These are phyloP conservation scores for Pelobates fuscus DNA, from an alignment of 2,113 vertebrate species.

Conservation along the genomic window DNA sequence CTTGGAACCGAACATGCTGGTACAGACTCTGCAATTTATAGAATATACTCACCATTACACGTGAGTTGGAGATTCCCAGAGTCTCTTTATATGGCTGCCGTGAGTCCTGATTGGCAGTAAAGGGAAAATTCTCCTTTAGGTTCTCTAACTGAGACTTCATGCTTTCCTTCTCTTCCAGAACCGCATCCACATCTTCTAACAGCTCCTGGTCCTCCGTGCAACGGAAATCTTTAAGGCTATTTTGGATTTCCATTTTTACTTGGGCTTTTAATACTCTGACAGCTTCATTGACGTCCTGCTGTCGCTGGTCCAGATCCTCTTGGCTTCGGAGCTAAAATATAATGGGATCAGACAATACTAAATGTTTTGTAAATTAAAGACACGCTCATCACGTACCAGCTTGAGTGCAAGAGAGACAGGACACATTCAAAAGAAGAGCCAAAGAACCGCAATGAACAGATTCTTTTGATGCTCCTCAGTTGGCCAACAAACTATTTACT, in stretches of 20 bases:
- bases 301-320: slow-evolving; percentile 63
- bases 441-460: no score
- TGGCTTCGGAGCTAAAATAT: slow-evolving; percentile 62
- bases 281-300: slow-evolving; percentile 65
- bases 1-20: neutral
- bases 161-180: slow-evolving; percentile 50
- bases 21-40: neutral
- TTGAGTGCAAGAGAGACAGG: no score
- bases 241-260: slow-evolving; percentile 69
- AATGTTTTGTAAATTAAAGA: no score
- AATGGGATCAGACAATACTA: neutral
- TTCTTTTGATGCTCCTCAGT: no score
- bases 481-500: no score
- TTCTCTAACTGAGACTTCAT: slow-evolving; percentile 48
- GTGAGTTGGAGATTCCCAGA: slow-evolving; percentile 57
- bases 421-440: no score
- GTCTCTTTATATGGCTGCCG: slow-evolving; percentile 56
- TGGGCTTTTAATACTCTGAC: slow-evolving; percentile 67
- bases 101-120: slow-evolving; percentile 50
- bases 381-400: no score
- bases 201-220: slow-evolving; percentile 53
- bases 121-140: slow-evolving; percentile 62
- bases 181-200: slow-evolving; percentile 42
- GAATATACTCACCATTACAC: slow-evolving; percentile 61
- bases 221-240: slow-evolving; percentile 58